Percentiles rank a stretch among this genome's conserved stretches.
Evolutionary conservation across 2,113 vertebrate genomes (phyloP).

Genomic region (Rhabdomys dilectus): DNA sequence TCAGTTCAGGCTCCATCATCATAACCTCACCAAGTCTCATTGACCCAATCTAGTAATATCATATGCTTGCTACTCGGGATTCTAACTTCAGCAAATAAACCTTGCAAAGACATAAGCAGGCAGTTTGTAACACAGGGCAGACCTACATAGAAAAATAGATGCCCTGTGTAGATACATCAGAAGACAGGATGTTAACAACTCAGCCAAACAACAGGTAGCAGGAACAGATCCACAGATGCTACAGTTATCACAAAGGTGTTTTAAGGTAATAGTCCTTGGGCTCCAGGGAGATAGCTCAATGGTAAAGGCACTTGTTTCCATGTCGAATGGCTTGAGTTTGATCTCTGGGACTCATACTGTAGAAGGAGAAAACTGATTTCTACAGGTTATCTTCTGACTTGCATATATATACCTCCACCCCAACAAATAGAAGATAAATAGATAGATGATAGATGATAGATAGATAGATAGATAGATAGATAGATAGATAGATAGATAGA

Average conservation of each 20-base stretch:
- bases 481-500: too few relatives aligned
- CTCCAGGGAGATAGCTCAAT: background rate
- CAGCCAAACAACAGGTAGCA: background rate
- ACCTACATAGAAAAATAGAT: background rate
- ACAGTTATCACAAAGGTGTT: background rate
- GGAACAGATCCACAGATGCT: background rate
- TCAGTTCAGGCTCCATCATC: background rate
- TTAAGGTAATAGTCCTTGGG: background rate
- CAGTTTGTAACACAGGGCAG: background rate
- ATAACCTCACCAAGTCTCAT: background rate
- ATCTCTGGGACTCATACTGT: background rate
- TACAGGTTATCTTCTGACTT: too few relatives aligned
- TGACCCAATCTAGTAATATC: too few relatives aligned
- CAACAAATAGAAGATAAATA: too few relatives aligned
- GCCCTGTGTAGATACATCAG: background rate
- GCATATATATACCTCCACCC: too few relatives aligned
- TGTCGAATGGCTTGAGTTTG: background rate
- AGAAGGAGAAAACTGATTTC: background rate
- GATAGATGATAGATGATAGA: too few relatives aligned
- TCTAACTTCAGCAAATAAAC: background rate
- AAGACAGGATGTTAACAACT: background rate
- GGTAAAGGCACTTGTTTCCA: background rate
- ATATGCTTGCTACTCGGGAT: background rate
- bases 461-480: too few relatives aligned
- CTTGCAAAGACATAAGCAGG: background rate